Conservation (phyloP, 2,797 vertebrate genomes). For the Antrozous pallidus region DNA sequence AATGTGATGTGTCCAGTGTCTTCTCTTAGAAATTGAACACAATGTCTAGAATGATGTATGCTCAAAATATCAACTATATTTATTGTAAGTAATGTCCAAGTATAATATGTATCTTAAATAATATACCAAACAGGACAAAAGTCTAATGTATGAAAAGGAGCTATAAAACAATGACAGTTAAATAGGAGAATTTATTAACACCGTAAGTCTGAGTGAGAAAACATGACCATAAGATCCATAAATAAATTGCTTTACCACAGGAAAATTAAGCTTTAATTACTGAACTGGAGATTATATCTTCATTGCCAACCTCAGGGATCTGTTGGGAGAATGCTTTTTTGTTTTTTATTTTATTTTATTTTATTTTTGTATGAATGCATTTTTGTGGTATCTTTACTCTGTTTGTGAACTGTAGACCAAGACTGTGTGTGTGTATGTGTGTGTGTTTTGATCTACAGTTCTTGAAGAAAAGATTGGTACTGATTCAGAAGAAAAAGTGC, state of each 20-base stretch:
- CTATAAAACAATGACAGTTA: not conserved
- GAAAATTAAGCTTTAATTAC: not conserved
- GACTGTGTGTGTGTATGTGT: too few species aligned
- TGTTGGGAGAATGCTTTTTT: not conserved
- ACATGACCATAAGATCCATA: not conserved
- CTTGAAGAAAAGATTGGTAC: not conserved
- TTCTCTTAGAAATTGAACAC: not conserved
- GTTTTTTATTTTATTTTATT: too few species aligned
- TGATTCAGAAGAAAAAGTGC: not conserved
- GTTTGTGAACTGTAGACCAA: not conserved
- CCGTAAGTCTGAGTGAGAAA: not conserved
- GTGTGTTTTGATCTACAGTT: not conserved
- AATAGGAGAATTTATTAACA: not conserved
- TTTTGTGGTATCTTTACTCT: not conserved
- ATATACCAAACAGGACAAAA: not conserved
- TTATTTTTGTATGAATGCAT: not conserved
- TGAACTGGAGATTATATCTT: not conserved
- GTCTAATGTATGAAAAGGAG: not conserved
- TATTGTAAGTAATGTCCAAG: not conserved
- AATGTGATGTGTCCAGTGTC: not conserved
- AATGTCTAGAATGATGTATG: not conserved
- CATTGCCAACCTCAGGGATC: not conserved
- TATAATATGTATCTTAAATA: not conserved
- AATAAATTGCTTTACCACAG: not conserved
- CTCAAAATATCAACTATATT: not conserved